Percentiles rank a stretch among this genome's conserved stretches.
These are phyloP conservation scores for Oenanthe melanoleuca DNA, from an alignment of 2,113 vertebrate genomes.

Conservation along the genomic window DNA sequence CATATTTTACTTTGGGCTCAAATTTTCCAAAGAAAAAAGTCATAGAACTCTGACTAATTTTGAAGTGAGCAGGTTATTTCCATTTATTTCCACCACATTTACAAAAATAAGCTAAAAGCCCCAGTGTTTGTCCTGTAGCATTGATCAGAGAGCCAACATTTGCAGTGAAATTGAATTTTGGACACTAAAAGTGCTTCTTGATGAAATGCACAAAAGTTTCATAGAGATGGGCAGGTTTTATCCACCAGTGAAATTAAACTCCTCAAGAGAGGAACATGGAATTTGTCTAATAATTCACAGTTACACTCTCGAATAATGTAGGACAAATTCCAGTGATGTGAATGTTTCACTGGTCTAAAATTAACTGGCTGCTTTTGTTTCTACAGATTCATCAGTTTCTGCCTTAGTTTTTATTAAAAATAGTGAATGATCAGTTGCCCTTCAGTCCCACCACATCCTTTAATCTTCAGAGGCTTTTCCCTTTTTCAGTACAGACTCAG, in stretches of 20 bases:
- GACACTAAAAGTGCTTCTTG: not conserved
- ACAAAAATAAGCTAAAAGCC: not conserved
- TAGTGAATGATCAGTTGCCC: not conserved
- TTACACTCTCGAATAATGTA: not conserved
- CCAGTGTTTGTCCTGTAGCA: not conserved
- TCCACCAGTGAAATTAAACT: not conserved
- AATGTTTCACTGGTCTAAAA: not conserved
- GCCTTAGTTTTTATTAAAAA: not conserved
- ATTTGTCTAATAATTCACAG: not conserved
- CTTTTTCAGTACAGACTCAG: not conserved
- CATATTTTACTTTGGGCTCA: not conserved
- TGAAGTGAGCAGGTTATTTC: not conserved
- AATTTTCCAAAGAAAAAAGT: not conserved
- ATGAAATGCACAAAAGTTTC: not conserved
- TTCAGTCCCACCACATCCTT: not conserved
- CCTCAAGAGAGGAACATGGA: not conserved
- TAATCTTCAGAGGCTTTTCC: not conserved
- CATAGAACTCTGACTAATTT: not conserved
- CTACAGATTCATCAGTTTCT: not conserved
- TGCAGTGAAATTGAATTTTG: not conserved
- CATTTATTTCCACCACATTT: not conserved
- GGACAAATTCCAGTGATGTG: not conserved
- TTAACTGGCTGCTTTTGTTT: not conserved
- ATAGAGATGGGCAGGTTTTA: not conserved
- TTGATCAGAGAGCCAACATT: not conserved